A percentile compares a stretch with the other conserved stretches of the same genome.
These are phyloP conservation scores for Epicampocera succincta DNA, from an alignment of 2,888 invertebrate genomes.

Conservation along the genomic window DNA sequence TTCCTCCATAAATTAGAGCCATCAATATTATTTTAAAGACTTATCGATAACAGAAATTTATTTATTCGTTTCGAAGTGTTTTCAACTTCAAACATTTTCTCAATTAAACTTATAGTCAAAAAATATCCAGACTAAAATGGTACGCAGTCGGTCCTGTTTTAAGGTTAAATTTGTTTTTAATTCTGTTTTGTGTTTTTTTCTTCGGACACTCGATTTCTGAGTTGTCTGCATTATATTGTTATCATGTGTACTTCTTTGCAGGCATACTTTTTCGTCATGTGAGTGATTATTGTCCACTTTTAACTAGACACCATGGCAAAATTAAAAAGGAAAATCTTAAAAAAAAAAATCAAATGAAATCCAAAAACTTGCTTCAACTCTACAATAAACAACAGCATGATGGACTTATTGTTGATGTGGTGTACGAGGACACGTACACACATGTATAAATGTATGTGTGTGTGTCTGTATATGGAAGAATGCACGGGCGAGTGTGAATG, in stretches of 20 bases:
- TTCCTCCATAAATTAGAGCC: no score
- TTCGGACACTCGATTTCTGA: conserved; percentile 41
- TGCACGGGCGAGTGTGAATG: neutral
- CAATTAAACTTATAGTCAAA: no score
- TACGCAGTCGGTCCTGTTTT: conserved; percentile 1
- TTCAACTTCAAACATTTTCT: no score
- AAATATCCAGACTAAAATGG: neutral
- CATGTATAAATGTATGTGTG: conserved; percentile 8
- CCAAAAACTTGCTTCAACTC: conserved; percentile 16
- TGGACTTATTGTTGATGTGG: conserved; percentile 28
- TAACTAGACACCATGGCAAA: conserved; percentile 32
- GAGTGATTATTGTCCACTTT: conserved; percentile 63
- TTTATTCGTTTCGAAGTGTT: no score
- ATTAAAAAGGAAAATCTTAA: neutral
- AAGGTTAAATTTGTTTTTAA: neutral
- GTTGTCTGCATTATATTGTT: conserved; percentile 38
- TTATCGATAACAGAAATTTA: no score
- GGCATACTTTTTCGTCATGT: conserved; percentile 40
- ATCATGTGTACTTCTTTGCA: conserved; percentile 40
- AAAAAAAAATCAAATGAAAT: conserved; percentile 40
- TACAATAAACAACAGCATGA: conserved; percentile 19
- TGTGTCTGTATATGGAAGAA: neutral
- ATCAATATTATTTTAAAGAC: no score
- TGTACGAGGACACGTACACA: no score
- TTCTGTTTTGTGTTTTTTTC: neutral